Conservation (phyloP, 2,888 invertebrate genomes). For the Chouioia cunea region DNA sequence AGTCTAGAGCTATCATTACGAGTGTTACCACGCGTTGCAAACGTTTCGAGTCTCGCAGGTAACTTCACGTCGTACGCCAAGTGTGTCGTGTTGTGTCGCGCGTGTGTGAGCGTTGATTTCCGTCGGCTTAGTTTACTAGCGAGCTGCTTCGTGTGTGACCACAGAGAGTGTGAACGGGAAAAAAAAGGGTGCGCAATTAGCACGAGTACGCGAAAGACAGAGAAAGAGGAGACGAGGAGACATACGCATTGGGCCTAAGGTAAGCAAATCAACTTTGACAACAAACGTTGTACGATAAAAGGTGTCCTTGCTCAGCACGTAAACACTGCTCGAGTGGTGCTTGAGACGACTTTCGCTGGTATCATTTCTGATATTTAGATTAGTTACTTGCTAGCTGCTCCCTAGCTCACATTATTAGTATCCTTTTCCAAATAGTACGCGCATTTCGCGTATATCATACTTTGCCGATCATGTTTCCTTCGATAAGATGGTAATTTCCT, state of each 20-base stretch:
- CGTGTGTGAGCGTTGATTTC: no score
- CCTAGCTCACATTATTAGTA: not conserved
- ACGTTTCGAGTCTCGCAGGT: no score
- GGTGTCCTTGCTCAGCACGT: slow-evolving; percentile 32
- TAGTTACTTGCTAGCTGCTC: slow-evolving; percentile 25
- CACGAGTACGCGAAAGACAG: not conserved
- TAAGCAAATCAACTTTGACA: slow-evolving; percentile 29
- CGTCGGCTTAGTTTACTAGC: no score
- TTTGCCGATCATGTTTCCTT: slow-evolving; percentile 36
- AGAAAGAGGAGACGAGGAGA: not conserved
- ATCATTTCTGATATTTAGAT: slow-evolving; percentile 4
- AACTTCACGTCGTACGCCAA: no score
- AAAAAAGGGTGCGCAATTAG: not conserved
- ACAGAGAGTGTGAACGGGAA: slow-evolving; percentile 3
- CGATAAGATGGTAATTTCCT: slow-evolving; percentile 39
- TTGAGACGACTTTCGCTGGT: slow-evolving; percentile 2
- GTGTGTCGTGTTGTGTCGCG: no score
- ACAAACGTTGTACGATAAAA: slow-evolving; percentile 33
- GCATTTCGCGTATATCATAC: no score
- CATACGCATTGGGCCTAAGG: slow-evolving; percentile 21
- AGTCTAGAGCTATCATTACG: no score
- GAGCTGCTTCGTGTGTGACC: no score
- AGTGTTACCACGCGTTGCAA: no score
- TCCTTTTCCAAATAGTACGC: no score
- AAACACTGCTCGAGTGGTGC: slow-evolving; percentile 26